phyloP scores from a whole-genome alignment of 2,888 invertebrate species.

The Drosophila flavopinicola region DNA sequence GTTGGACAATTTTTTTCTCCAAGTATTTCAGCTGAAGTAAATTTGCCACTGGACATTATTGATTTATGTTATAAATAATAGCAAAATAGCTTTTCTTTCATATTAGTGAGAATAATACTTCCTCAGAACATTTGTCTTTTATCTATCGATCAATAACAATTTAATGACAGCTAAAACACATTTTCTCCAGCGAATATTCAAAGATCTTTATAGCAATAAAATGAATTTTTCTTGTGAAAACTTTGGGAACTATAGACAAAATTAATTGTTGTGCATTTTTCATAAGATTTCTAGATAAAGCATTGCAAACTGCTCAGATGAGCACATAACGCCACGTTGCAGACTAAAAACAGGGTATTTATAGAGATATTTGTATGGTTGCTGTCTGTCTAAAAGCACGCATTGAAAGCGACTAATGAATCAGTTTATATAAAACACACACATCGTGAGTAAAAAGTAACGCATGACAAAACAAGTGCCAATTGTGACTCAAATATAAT shows the following conservation, averaged over 20 bases:
- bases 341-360: conserved; percentile 20
- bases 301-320: too few species aligned
- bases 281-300: too few species aligned
- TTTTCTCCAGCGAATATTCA: not conserved
- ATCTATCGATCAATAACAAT: not conserved
- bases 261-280: too few species aligned
- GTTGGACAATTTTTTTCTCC: too few species aligned
- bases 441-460: conserved; percentile 44
- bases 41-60: too few species aligned
- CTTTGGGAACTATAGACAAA: not conserved
- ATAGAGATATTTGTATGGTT: not conserved
- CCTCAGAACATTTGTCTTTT: not conserved
- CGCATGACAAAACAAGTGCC: conserved; percentile 51
- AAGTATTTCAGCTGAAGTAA: too few species aligned
- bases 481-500: conserved; percentile 58
- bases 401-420: conserved; percentile 41
- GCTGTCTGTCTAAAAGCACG: conserved; percentile 29
- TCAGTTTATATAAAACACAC: conserved; percentile 26
- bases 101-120: not conserved
- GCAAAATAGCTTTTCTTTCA: too few species aligned
- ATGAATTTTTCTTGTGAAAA: not conserved
- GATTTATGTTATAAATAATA: too few species aligned
- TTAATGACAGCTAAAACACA: not conserved
- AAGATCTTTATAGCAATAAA: not conserved
- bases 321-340: too few species aligned